phyloP scores from a whole-genome alignment of 2,888 invertebrate genomes.

The Aphodius granarius region DNA sequence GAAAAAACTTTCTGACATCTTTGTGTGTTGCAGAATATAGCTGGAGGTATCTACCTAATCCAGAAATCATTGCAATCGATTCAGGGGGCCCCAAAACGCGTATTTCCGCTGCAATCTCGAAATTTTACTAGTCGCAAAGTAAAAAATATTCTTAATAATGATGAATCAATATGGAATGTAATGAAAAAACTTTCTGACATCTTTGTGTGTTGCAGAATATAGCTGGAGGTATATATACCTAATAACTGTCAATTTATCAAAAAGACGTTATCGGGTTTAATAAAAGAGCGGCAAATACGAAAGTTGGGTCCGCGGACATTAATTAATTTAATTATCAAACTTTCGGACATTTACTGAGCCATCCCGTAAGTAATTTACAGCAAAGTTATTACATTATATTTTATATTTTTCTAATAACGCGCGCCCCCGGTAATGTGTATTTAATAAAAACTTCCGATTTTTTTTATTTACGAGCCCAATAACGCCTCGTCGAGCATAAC shows the following conservation, averaged over 20 bases:
- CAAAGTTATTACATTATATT: conserved; percentile 45
- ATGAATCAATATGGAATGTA: not conserved
- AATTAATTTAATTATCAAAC: conserved; percentile 57
- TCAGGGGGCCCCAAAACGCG: too few relatives aligned
- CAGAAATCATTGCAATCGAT: too few relatives aligned
- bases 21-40: too few relatives aligned
- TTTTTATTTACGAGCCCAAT: conserved; percentile 26
- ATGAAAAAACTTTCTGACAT: not conserved
- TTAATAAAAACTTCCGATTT: conserved; percentile 26
- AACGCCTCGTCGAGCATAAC: not conserved
- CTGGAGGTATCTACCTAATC: too few relatives aligned
- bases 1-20: too few relatives aligned
- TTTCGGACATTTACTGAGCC: conserved; percentile 53
- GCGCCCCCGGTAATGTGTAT: conserved; percentile 25
- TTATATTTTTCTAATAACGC: conserved; percentile 38
- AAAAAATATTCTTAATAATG: not conserved
- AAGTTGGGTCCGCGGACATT: conserved; percentile 44
- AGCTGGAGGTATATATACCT: conserved; percentile 11
- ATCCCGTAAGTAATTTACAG: conserved; percentile 51
- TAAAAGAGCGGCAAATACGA: conserved; percentile 38
- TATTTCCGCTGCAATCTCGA: too few relatives aligned
- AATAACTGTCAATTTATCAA: conserved; percentile 44
- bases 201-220: conserved; percentile 13
- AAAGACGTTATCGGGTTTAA: conserved; percentile 38
- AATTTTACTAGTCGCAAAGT: not conserved